Evolutionary conservation across 2,888 invertebrate species (phyloP).

Genomic region (Morinoia aosen): DNA sequence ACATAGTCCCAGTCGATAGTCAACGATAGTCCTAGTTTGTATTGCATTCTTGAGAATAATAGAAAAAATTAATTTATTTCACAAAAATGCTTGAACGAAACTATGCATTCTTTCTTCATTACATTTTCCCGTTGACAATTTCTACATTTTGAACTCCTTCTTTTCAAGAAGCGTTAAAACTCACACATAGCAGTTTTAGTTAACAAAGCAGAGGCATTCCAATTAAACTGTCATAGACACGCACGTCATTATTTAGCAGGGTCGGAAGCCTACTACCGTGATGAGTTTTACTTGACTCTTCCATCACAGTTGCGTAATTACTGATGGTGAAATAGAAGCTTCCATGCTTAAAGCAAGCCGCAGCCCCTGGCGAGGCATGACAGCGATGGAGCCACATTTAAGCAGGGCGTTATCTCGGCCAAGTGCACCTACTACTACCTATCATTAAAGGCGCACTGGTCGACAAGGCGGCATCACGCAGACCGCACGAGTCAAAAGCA

Average conservation of each 20-base stretch:
- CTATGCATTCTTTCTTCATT: too few species aligned
- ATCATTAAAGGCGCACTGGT: neutral
- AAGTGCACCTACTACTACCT: conserved; percentile 12
- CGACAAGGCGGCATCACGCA: neutral
- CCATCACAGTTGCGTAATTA: neutral
- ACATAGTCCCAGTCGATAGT: too few species aligned
- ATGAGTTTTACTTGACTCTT: neutral
- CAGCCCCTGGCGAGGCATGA: neutral
- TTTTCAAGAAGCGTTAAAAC: too few species aligned
- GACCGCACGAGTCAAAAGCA: conserved; percentile 42
- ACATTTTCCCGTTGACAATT: too few species aligned
- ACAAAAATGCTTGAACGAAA: too few species aligned
- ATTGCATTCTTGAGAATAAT: too few species aligned
- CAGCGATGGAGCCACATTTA: neutral
- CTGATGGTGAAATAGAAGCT: neutral
- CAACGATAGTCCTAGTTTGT: too few species aligned
- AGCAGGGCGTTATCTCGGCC: conserved; percentile 8
- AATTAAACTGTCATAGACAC: neutral
- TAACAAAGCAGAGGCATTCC: neutral
- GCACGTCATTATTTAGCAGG: neutral
- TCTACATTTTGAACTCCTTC: too few species aligned
- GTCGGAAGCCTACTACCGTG: neutral
- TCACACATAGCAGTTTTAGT: too few species aligned
- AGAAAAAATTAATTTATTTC: too few species aligned
- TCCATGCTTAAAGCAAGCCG: neutral